Conservation (phyloP, 2,888 invertebrate species). For the Cataglyphis albicans region DNA sequence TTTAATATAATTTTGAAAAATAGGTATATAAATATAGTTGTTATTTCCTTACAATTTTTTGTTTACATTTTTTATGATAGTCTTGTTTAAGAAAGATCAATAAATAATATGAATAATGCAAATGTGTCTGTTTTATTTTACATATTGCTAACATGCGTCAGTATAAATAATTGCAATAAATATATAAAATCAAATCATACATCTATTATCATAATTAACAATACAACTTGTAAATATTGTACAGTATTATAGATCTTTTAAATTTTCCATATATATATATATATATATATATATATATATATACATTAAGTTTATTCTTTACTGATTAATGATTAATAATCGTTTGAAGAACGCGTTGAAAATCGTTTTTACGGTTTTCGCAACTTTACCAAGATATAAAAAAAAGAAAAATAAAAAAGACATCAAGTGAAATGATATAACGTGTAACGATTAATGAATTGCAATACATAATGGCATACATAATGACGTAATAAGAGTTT, state of each 20-base stretch:
- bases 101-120: background rate
- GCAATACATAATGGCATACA: slow-evolving; percentile 18
- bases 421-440: slow-evolving; percentile 28
- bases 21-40: background rate
- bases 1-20: background rate
- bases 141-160: background rate
- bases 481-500: background rate
- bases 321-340: slow-evolving; percentile 47
- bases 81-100: background rate
- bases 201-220: slow-evolving; percentile 17
- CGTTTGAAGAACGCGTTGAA: slow-evolving; percentile 1
- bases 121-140: background rate
- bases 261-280: background rate
- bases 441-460: slow-evolving; percentile 30
- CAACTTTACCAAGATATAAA: slow-evolving; percentile 33
- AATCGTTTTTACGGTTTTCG: slow-evolving; percentile 21
- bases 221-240: slow-evolving; percentile 5
- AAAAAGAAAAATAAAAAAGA: slow-evolving; percentile 18
- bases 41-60: background rate
- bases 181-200: background rate
- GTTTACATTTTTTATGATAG: background rate
- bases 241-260: background rate
- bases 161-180: background rate
- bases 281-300: background rate
- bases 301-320: background rate